Percentiles rank a stretch among this genome's conserved stretches.
phyloP scores from a whole-genome alignment of 2,797 vertebrate genomes.

The Eulemur rubriventer region DNA sequence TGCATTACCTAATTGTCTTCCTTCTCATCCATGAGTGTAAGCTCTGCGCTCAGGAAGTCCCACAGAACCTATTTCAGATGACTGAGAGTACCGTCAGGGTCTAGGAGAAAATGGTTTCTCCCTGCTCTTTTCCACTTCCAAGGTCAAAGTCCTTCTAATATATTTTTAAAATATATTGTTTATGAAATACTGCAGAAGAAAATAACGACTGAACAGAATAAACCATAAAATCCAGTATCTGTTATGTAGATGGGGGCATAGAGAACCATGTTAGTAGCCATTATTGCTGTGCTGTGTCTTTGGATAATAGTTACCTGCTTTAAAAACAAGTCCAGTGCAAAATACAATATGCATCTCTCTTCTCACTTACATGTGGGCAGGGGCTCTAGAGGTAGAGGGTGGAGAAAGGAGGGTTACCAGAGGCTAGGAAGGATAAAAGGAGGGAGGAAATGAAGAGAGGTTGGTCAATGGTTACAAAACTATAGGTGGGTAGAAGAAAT shows the following conservation, averaged over 20 bases:
- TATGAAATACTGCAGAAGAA: neutral
- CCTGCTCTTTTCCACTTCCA: neutral
- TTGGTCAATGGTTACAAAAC: neutral
- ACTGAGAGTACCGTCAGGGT: conserved; percentile 9
- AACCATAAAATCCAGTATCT: neutral
- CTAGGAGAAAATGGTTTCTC: neutral
- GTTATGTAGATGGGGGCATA: neutral
- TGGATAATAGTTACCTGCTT: neutral
- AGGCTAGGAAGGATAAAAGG: neutral
- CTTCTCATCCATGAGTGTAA: neutral
- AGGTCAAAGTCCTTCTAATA: neutral
- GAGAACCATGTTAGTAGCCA: neutral
- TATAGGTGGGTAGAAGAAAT: neutral
- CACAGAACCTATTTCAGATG: conserved; percentile 48
- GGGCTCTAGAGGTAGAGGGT: neutral
- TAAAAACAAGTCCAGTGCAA: neutral
- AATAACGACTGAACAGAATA: neutral
- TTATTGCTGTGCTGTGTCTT: neutral
- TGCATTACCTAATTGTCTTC: neutral
- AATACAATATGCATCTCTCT: neutral
- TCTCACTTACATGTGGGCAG: neutral
- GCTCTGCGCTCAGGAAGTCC: neutral
- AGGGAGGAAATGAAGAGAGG: neutral
- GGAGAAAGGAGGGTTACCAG: neutral
- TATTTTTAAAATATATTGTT: neutral